Conservation (phyloP, 2,113 vertebrate genomes). For the Podocnemis expansa region DNA sequence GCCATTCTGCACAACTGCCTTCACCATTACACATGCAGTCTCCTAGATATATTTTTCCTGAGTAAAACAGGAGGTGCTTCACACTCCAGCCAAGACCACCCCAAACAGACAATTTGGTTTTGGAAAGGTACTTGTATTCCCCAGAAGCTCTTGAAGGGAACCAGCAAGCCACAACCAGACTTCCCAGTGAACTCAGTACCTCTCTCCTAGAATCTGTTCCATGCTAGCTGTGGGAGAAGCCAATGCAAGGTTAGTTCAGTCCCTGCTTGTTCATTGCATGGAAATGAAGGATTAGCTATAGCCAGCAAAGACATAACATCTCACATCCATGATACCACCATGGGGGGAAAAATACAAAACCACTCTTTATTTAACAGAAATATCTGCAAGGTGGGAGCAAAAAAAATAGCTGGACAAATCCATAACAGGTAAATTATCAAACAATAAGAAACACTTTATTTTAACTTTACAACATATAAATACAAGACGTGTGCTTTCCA, state of each 20-base stretch:
- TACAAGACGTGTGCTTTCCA: conserved; percentile 83
- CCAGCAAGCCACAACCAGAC: neutral
- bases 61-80: too few relatives aligned
- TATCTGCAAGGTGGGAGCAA: neutral
- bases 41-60: neutral
- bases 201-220: neutral
- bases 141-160: neutral
- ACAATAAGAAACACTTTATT: conserved; percentile 89
- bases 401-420: neutral
- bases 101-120: neutral
- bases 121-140: neutral
- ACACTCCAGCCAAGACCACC: neutral
- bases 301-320: neutral
- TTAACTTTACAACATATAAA: conserved; percentile 89
- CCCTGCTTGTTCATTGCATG: neutral
- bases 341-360: conserved; percentile 8
- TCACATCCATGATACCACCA: neutral
- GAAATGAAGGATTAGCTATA: neutral
- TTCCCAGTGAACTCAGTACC: neutral
- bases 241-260: rapidly evolving
- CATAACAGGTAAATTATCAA: conserved; percentile 81
- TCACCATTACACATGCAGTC: neutral
- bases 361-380: neutral
- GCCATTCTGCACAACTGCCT: neutral
- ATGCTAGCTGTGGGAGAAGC: neutral